Base-by-base conservation (phyloP, 2,113 vertebrate genomes). In the Myrmophylax atrothorax region DNA sequence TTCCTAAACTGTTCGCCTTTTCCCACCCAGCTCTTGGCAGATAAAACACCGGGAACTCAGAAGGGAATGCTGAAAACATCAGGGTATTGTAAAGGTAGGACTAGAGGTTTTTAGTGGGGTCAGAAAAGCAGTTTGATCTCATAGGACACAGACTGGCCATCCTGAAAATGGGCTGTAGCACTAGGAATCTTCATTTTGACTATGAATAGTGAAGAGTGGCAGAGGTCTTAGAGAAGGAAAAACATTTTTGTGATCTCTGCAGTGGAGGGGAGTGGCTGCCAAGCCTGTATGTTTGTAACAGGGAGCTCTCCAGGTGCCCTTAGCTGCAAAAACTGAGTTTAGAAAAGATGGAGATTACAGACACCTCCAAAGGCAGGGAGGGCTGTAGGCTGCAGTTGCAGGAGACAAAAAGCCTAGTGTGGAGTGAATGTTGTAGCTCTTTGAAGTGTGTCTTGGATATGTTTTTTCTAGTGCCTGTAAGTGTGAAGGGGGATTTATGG, bases 1-100 rank as follows among this genome's bases (percentile, higher is more conserved):
- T 96, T 93, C 85, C 79, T 90, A 55, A 83, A 49, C 56, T 59
- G 68, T 77, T 94, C 95, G 81, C 93, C 85, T 91, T 91, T 93
- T 72, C 72, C 60, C 85, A 74, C 82, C 87, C 86, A 58, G 24
- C 90, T 80, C 76, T 74, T 47, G 60, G 60, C 80, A 40, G 56
- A 87, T 76, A 74, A 94, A 31, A 69, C 50, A 63, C 37, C 2
- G 3, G 67, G 44, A 28, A 58, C 74, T 64, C 22, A 1, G 29
- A 35, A 84, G 38, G 25, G 52, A 60, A 75, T 89, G 69, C 90
- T 69, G 74, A 64, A 87, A 84, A 55, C 55, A 24, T 29, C 37
- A 23, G 67, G 76, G 17, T 59, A 7, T 31, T 38, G 25, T 44
- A 42, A 60, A 62, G 83, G 33, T 2, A 1, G 55, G 50, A 18